Evolutionary conservation across 2,113 vertebrate species (phyloP).

Genomic region (Cnemophilus loriae): DNA sequence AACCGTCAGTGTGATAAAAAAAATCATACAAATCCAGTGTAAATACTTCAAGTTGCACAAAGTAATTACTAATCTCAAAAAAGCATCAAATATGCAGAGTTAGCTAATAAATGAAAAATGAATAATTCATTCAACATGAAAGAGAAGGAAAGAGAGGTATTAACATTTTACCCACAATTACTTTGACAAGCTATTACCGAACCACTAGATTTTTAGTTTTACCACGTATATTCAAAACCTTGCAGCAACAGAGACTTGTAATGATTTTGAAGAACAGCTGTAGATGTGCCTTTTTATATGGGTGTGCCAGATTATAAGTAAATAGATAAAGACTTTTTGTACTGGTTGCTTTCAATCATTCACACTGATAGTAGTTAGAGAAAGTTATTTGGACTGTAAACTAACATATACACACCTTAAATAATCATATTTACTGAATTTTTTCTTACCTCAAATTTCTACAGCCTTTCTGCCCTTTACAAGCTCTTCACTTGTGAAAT

Average conservation of each 20-base stretch:
- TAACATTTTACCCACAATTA: not conserved
- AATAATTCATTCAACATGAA: slow-evolving; percentile 34
- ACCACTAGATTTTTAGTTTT: not conserved
- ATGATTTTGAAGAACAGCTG: not conserved
- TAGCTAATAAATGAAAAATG: slow-evolving; percentile 33
- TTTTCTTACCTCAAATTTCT: not conserved
- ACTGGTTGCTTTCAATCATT: not conserved
- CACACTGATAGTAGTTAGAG: not conserved
- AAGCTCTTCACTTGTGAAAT: not conserved
- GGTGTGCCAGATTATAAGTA: not conserved
- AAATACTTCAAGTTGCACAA: not conserved
- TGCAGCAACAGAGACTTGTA: not conserved
- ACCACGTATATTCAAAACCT: not conserved
- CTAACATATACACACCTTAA: not conserved
- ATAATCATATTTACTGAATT: not conserved
- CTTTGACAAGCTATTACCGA: not conserved
- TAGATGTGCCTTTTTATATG: not conserved
- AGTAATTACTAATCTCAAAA: slow-evolving; percentile 2
- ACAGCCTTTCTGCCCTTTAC: not conserved
- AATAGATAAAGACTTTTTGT: not conserved
- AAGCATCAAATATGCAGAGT: not conserved
- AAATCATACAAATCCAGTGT: not conserved
- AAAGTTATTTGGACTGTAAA: not conserved
- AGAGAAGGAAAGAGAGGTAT: not conserved
- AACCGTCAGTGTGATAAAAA: not conserved